Conservation (phyloP, 2,113 vertebrate species). For the Typhlomys cinereus region DNA sequence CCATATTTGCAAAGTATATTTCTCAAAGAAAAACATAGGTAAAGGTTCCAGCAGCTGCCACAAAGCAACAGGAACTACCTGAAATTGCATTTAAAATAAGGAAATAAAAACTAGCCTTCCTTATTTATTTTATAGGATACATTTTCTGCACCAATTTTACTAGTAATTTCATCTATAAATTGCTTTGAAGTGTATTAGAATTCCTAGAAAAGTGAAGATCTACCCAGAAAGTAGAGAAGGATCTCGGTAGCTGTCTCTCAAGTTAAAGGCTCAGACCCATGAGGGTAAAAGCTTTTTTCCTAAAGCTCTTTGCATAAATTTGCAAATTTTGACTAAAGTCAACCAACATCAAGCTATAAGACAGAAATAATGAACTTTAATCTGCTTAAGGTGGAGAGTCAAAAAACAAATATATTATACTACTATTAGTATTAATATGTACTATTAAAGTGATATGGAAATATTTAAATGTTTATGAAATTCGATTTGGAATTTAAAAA, state of each 20-base stretch:
- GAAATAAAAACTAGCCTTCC: neutral
- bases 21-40: neutral
- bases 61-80: neutral
- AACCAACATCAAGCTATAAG: neutral
- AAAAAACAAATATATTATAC: no score
- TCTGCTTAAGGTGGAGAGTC: neutral
- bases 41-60: neutral
- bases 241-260: neutral
- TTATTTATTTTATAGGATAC: neutral
- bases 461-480: no score
- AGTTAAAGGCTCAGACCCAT: neutral
- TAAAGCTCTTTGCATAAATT: neutral
- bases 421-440: no score
- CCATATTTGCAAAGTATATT: neutral
- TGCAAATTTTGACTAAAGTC: neutral
- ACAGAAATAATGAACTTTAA: neutral
- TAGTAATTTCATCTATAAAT: neutral
- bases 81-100: neutral
- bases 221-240: neutral
- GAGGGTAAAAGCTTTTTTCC: neutral
- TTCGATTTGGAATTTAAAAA: no score
- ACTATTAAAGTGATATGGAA: no score
- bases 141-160: neutral
- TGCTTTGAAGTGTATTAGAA: neutral
- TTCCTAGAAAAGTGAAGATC: neutral